phyloP scores from a whole-genome alignment of 2,888 invertebrate genomes.

The Brachylomia viminalis region DNA sequence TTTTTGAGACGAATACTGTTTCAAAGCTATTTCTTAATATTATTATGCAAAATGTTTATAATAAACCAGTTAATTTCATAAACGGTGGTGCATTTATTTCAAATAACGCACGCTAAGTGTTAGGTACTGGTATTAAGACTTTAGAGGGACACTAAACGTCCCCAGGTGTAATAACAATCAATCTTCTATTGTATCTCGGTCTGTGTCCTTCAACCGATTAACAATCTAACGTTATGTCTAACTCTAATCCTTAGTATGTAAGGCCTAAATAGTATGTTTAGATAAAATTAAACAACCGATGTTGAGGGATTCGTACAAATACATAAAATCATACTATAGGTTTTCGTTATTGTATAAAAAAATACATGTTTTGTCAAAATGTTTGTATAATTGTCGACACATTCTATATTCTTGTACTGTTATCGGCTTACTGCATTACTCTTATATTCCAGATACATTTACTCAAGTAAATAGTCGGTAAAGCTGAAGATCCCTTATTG shows the following conservation, averaged over 20 bases:
- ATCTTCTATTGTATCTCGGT: not conserved
- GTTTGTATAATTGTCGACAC: conserved; percentile 16
- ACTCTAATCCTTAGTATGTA: not conserved
- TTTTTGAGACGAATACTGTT: conserved; percentile 1
- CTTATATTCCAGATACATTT: conserved; percentile 24
- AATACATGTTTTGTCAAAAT: conserved; percentile 20
- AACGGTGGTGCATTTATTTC: not conserved
- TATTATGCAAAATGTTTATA: conserved; percentile 7
- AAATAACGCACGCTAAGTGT: conserved; percentile 30
- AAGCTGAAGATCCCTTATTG: conserved; percentile 18
- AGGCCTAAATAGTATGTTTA: conserved; percentile 2
- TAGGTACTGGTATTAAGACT: not conserved
- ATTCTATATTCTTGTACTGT: conserved; percentile 16
- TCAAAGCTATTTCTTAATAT: conserved; percentile 20
- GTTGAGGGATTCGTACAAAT: conserved; percentile 19
- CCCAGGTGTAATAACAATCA: not conserved
- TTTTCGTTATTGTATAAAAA: conserved; percentile 4
- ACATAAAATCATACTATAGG: not conserved
- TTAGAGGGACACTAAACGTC: not conserved
- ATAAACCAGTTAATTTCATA: not conserved
- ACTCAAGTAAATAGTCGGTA: not conserved
- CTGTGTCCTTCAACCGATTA: not conserved
- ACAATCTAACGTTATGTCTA: not conserved
- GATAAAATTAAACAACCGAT: not conserved
- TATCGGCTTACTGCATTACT: conserved; percentile 30